Evolutionary conservation across 2,888 invertebrate species (phyloP), one percentile per base, ranked within the genome.

Genomic region (Neria commutata): DNA sequence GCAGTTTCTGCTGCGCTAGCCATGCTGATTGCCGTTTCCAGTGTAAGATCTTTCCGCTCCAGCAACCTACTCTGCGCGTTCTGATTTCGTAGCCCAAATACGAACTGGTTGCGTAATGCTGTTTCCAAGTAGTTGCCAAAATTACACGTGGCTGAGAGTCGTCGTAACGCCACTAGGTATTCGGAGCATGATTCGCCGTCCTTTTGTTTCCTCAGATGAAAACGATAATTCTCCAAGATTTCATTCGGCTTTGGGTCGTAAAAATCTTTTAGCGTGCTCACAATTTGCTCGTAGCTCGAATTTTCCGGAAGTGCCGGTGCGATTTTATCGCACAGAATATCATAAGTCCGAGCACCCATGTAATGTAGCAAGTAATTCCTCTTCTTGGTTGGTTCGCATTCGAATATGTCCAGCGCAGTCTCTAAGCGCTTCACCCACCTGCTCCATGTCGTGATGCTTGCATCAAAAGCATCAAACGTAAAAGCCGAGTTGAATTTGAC

Each of bases 61-160:
- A 74, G 58, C 11, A 72, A 54, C 10, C 73, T 58, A 24, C 60
- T 65, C 63, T 73, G 67, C 4, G 70, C 71, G 51, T 61, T 58
- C 26, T 61, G 54, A 48, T 64, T 67, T 17, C 62, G 46, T 42
- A 72, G 48, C 1, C 70, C 70, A 59, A 70, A 70, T 40, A 70
- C 67, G 50, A 72, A 70, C 64, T 71, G 70, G 55, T 73, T 72
- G 19, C 70, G 46, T 51, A 72, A 33, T 33, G 63, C 71, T n/a
- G 66, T 70, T 5, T 68, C 67, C 54, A 73, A 62, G 53, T 66
- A 72, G 16, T 40, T 47, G 17, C 66, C 67, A 34, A n/a, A 14
- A 16, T 16, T 34, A 14, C 14, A 34, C 37, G 2, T 16, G 16
- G 14, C 37, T 14, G 14, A 16, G 16, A 14, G 14, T n/a, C n/a